A percentile compares a stretch with the other conserved stretches of the same genome.
Evolutionary conservation across 2,797 vertebrate genomes (phyloP).

Genomic region (Anguilla pacifica): DNA sequence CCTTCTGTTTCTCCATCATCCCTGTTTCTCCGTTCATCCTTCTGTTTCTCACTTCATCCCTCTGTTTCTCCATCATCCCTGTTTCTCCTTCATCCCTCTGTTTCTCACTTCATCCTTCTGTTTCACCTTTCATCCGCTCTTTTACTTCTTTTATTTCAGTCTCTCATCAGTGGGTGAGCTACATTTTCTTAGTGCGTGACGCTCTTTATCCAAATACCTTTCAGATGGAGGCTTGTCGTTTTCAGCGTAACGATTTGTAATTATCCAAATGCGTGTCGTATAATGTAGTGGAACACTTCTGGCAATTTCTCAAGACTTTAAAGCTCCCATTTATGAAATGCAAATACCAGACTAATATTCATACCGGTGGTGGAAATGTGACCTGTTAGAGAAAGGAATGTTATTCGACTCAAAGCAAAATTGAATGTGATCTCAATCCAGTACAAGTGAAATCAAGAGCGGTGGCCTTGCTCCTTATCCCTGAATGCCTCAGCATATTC

Average conservation of each 20-base stretch:
- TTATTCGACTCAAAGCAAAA: neutral
- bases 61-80: no score
- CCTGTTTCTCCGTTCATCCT: no score
- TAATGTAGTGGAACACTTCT: neutral
- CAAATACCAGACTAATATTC: neutral
- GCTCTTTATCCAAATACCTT: neutral
- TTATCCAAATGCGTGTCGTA: neutral
- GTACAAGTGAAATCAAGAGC: neutral
- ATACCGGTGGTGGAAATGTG: neutral
- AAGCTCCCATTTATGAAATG: constrained; percentile 6
- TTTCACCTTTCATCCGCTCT: neutral
- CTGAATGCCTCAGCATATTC: neutral
- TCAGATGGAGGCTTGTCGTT: neutral
- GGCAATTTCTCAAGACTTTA: neutral
- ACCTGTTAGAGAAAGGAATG: neutral
- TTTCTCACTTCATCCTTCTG: neutral
- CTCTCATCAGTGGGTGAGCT: neutral
- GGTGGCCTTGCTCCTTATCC: neutral
- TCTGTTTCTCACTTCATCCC: no score
- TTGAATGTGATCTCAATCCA: neutral
- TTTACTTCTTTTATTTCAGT: neutral
- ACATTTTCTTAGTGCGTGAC: neutral
- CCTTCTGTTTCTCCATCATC: neutral
- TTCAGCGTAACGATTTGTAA: constrained; percentile 6
- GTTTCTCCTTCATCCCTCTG: neutral